Evolutionary conservation across 2,888 invertebrate species (phyloP), one percentile per base, ranked within the genome.

Genomic region (Perdita meconis): DNA sequence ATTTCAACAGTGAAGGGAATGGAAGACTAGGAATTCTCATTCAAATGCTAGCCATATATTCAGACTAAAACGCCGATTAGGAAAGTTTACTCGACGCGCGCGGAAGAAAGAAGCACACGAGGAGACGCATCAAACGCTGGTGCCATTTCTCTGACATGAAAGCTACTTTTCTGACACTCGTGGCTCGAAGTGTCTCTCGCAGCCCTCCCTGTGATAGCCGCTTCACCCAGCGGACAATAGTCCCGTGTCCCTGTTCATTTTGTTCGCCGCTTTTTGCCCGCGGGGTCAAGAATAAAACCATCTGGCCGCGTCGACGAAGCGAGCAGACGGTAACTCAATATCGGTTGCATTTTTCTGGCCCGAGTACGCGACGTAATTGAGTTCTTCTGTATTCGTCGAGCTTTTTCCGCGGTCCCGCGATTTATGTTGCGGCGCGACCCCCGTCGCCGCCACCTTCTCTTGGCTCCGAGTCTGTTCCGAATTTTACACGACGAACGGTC

Each of bases 291-390:
- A 42, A 36, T 73, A 55, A 66, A 66, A 34, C 40, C 55, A 44
- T 42, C 60, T 38, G 30, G 53, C 10, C 36, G n/a, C 4, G 13
- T 4, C 24, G 63, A 1, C 10, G 64, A 19, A 57, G 50, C 68
- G 55, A 44, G 40, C 16, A 55, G 44, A 36, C 36, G 66, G 47
- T 81, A 81, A 81, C 59, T 80, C 69, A 64, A 81, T 81, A 80
- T 69, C 69, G 64, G 66, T 50, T 63, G 47, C 80, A 60, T 65
- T 76, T 72, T 67, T 72, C 80, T 81, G 76, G 68, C 69, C 64
- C 76, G 76, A 60, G 66, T 44, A 59, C 72, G 65, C 57, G 63
- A 26, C 51, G 64, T 78, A 80, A 81, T 78, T 78, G 80, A 73
- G 66, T 80, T 73, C 65, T 73, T 74, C 30, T 26, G 19, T 47